Percentiles rank a stretch among this genome's conserved stretches.
These are phyloP conservation scores for Lutjanus erythropterus DNA, from an alignment of 2,113 vertebrate species.

Conservation along the genomic window DNA sequence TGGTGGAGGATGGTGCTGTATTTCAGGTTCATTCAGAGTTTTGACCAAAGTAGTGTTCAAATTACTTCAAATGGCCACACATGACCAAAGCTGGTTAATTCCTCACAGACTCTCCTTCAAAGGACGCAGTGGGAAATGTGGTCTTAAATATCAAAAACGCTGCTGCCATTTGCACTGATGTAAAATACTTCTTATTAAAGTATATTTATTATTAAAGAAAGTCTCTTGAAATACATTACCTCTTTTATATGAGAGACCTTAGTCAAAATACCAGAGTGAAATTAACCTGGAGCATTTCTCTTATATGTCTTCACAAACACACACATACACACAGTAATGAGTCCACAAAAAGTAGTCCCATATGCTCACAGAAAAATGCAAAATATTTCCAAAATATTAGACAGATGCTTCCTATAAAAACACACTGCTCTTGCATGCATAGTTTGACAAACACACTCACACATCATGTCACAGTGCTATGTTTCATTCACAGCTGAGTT, in stretches of 20 bases:
- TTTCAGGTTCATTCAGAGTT: no score
- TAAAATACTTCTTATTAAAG: no score
- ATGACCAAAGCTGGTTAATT: no score
- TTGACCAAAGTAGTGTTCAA: no score
- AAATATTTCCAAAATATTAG: slow-evolving; percentile 33
- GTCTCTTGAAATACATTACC: background rate
- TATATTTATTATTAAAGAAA: no score
- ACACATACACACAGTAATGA: slow-evolving; percentile 3
- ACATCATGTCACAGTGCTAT: slow-evolving; percentile 3
- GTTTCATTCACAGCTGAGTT: slow-evolving; percentile 58
- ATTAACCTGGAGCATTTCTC: slow-evolving; percentile 21
- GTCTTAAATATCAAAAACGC: no score
- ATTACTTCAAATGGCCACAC: no score
- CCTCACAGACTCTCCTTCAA: no score
- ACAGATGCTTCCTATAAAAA: slow-evolving; percentile 23
- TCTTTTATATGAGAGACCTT: background rate
- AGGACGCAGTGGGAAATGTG: no score
- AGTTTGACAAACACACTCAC: slow-evolving; percentile 4
- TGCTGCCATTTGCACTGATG: no score
- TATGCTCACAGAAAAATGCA: slow-evolving; percentile 39
- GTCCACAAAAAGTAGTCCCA: slow-evolving; percentile 2
- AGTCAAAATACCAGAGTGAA: no score
- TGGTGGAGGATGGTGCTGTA: no score
- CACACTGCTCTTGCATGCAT: background rate
- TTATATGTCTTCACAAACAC: slow-evolving; percentile 27